Percentiles rank a stretch among this genome's conserved stretches.
Evolutionary conservation across 2,113 vertebrate genomes (phyloP).

Genomic region (Rostratula benghalensis): DNA sequence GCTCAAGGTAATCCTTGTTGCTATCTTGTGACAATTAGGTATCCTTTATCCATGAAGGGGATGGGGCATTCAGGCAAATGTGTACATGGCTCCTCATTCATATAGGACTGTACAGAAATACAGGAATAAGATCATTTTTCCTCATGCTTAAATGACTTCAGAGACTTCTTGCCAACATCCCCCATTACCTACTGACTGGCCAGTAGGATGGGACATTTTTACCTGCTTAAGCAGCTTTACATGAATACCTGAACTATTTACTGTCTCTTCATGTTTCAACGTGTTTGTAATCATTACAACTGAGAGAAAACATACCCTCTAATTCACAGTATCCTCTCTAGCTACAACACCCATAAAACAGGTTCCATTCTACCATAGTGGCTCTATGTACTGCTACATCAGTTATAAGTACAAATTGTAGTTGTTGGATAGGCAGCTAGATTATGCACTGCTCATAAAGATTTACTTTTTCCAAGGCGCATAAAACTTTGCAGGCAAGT

Average conservation of each 20-base stretch:
- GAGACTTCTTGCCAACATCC: not conserved
- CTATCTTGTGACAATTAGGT: not conserved
- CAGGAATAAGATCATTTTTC: not conserved
- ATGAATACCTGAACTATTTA: not conserved
- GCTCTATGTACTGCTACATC: not conserved
- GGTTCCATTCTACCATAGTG: too few species aligned
- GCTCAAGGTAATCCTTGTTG: not conserved
- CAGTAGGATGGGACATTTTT: not conserved
- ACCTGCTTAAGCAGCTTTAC: not conserved
- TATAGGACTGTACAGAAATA: not conserved
- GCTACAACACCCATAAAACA: not conserved
- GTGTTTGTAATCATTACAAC: not conserved
- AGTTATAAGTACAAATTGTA: not conserved
- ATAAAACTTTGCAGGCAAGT: not conserved
- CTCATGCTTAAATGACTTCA: too few species aligned
- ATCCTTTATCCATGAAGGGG: not conserved
- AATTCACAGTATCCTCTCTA: not conserved
- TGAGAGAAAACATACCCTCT: not conserved
- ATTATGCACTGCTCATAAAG: not conserved
- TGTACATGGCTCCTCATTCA: not conserved
- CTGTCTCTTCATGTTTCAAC: not conserved
- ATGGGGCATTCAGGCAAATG: not conserved
- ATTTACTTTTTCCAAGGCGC: not conserved
- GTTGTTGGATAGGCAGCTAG: not conserved
- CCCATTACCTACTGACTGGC: not conserved